Evolutionary conservation across 2,113 vertebrate species (phyloP), one percentile per base, ranked within the genome.

Genomic region (Pyrgilauda ruficollis): DNA sequence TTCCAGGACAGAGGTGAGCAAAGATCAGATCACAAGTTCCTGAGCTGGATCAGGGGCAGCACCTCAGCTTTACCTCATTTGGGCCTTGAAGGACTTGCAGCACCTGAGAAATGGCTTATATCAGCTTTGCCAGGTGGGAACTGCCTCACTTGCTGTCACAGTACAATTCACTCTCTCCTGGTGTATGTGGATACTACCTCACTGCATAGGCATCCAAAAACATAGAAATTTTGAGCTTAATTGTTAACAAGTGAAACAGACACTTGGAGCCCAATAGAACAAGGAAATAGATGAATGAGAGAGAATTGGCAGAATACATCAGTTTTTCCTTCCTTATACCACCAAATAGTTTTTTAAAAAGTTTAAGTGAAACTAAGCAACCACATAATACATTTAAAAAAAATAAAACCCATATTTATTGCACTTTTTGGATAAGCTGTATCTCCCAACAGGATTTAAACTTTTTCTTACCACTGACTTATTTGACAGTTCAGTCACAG

Each of bases 401-500:
- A 82, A 90, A 62, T 18, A n/a, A 68, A 64, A 7, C 20, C 6
- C 4, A 3, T 78, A 88, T 72, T 94, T 89, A 59, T 67, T 87
- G n/a, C 21, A 41, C 41, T 69, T 89, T 95, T 83, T 69, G 8
- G 22, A 79, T 91, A 92, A 87, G 70, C 27, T 0, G 0, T 53
- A 18, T 87, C 58, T 95, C 30, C 77, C 63, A 62, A 31, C 35
- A 82, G 46, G 58, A 59, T 87, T 74, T 79, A 39, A 89, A 83
- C 64, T 84, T 59, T 66, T 89, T 91, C 46, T 93, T 87, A n/a
- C 58, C 27, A 43, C 63, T 68, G 53, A 59, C 53, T 74, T 77
- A 72, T 31, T 94, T 96, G 83, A 80, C 83, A 83, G 39, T 66
- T 93, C 78, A 82, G 76, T 89, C 90, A 93, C 72, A 70, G 62